Evolutionary conservation across 2,113 vertebrate genomes (phyloP).

Genomic region (Machaerirhynchus nigripectus): DNA sequence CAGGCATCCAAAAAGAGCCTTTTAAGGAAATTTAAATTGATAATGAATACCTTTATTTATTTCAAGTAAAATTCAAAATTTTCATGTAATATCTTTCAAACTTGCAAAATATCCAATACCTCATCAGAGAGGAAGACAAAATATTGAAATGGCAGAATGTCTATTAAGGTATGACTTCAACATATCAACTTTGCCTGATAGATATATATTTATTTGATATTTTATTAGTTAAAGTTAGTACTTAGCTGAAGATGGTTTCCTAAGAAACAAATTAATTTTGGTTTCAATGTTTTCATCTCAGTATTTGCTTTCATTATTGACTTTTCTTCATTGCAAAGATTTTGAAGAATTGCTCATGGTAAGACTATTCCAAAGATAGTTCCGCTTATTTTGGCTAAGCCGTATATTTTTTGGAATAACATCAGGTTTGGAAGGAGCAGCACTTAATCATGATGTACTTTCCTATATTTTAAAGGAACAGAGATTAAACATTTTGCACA

Average conservation of each 20-base stretch:
- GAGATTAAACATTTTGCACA: background rate
- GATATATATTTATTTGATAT: background rate
- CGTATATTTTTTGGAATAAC: background rate
- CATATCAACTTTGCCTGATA: background rate
- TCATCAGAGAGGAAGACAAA: background rate
- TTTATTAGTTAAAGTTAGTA: background rate
- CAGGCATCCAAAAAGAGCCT: background rate
- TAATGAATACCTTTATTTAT: background rate
- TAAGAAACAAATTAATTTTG: background rate
- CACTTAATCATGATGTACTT: background rate
- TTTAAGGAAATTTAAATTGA: background rate
- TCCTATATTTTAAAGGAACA: background rate
- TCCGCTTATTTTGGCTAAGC: background rate
- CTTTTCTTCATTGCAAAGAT: background rate
- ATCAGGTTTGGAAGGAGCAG: background rate
- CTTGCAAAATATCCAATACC: background rate
- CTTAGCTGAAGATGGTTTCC: background rate
- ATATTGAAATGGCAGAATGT: background rate
- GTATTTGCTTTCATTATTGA: background rate
- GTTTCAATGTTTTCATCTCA: background rate
- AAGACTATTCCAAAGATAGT: background rate
- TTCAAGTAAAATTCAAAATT: background rate
- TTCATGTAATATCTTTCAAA: background rate
- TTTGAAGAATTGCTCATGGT: background rate
- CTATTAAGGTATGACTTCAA: background rate